Evolutionary conservation across 2,797 vertebrate species (phyloP).

Genomic region (Myotis myotis): DNA sequence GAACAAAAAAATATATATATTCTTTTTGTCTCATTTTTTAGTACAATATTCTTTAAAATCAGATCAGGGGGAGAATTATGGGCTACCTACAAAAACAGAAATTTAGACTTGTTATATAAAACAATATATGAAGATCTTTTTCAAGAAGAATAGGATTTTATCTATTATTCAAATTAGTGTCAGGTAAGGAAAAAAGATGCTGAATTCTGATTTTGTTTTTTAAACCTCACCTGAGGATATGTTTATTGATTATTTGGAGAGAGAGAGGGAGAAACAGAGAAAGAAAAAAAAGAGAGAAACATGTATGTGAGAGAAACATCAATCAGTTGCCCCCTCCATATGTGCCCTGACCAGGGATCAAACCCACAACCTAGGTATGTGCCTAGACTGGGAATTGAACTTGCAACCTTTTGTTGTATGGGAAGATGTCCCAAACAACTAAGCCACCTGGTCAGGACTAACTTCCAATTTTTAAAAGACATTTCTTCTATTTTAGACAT

Average conservation of each 20-base stretch:
- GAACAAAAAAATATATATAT: neutral
- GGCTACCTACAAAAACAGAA: neutral
- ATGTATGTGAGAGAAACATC: neutral
- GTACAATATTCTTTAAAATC: neutral
- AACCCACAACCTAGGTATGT: neutral
- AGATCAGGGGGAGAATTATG: neutral
- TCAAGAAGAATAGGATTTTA: neutral
- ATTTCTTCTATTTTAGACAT: neutral
- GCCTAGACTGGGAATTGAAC: neutral
- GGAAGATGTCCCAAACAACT: neutral
- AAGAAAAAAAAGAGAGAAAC: neutral
- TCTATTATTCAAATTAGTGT: neutral
- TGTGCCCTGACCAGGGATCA: neutral
- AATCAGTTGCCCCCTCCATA: neutral
- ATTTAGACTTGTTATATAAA: conserved; percentile 2
- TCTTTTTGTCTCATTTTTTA: neutral
- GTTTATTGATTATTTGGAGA: neutral
- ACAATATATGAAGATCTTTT: neutral
- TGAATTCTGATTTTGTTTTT: neutral
- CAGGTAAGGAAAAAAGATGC: neutral
- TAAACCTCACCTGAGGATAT: neutral
- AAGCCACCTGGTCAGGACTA: neutral
- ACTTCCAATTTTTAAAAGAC: neutral
- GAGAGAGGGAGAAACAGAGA: neutral
- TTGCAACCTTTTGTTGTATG: neutral